Evolutionary conservation across 2,888 invertebrate species (phyloP), one percentile per base, ranked within the genome.

Genomic region (Urechis unicinctus): DNA sequence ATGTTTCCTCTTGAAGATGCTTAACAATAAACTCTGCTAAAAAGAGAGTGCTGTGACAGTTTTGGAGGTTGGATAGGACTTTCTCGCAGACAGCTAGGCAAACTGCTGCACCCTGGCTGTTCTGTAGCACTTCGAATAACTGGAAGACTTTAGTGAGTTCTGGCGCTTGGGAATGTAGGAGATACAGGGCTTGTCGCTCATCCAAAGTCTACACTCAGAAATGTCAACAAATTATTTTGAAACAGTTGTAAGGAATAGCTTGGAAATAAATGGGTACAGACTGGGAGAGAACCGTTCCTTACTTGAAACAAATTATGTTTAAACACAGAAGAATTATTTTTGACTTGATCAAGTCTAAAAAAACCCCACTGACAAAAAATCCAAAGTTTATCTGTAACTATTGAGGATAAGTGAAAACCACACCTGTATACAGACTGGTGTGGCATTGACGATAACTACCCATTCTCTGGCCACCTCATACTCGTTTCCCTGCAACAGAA

Each of bases 1-100:
- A 49, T 26, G 73, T 57, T 22, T 63, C 54, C 5, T 54, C 24
- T 5, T 58, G 28, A 50, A 75, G 61, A 25, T 69, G 66, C 28
- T 65, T 61, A 51, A 73, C 58, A 60, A 74, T 65, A 57, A 69
- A 73, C 57, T 66, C 63, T 1, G 70, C 61, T 31, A 74, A 53
- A 61, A 73, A 72, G 53, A 70, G 61, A 24, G 69, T 64, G 60
- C 17, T 36, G 36, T 36, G 36, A 36, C 36, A 36, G 9, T 36
- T 9, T 36, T 36, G 9, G 36, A 36, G 61, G 36, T 58, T 59
- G n/a, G 59, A 57, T 46, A 71, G 59, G 52, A 73, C 58, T 26
- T 62, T 60, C 13, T 63, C 56, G 62, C 74, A 73, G 44, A 73
- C 9, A 36, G 36, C 21, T 1, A 22, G 21, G 21, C 3, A 50